Base-by-base conservation (phyloP, 2,888 invertebrate species). In the Drosophila anomalata region DNA sequence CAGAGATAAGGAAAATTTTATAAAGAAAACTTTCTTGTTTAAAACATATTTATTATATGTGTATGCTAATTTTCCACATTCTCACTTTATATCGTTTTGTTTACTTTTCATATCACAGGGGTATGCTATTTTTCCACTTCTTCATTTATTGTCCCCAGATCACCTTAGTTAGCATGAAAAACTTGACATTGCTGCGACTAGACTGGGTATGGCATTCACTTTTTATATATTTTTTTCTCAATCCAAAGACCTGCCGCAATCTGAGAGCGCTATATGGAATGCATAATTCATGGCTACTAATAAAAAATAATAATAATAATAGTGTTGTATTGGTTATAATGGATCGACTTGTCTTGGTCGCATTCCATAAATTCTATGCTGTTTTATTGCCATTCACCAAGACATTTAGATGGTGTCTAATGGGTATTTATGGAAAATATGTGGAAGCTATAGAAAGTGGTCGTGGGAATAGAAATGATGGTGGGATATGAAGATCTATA, bases 101-200 rank as follows among this genome's bases (percentile, higher is more conserved):
- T n/a, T n/a, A 12, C 36, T 36, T 36, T 36, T 36, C 4, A n/a
- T n/a, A 6, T n/a, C 36, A 1, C 9, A 29, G 29, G 29, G 29
- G 29, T 29, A 36, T 36, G 36, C 11, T 42, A 36, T 42, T 17
- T 48, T 65, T 74, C 53, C 60, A 61, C 50, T 65, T 62, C 50
- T 67, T 41, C 51, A 29, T 41, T 58, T 67, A 47, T 51, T 51
- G 24, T 53, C 8, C 44, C n/a, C 44, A 29, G 39, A 33, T 42
- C 50, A 61, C 26, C 42, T 65, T 24, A 44, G 67, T 69, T 66
- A 52, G 56, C 50, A 50, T 39, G 65, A 76, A 75, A 85, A 85
- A 85, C 85, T 85, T 81, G 80, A 85, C 80, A 85, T 85, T 85
- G 85, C 74, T 68, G 56, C 50, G 75, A 70, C 77, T 79, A 78